Conservation (phyloP, 2,888 invertebrate species). For the Leptopterna dolabrata region DNA sequence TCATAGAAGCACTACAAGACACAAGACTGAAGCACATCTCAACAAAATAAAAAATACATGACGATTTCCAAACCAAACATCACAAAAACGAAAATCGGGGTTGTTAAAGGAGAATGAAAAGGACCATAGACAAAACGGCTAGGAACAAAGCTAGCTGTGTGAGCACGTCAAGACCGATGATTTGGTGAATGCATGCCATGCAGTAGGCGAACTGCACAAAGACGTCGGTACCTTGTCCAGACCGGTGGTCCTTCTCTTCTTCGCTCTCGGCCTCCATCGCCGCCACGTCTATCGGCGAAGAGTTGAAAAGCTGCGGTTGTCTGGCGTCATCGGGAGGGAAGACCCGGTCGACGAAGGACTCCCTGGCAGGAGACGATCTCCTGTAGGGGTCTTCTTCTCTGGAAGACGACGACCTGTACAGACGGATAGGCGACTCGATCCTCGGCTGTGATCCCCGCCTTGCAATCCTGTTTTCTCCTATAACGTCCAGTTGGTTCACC, state of each 20-base stretch:
- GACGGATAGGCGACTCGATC: conserved; percentile 1
- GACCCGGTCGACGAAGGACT: conserved; percentile 31
- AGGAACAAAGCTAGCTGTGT: conserved; percentile 80
- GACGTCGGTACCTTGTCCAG: conserved; percentile 53
- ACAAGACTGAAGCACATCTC: too few species aligned
- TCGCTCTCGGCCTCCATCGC: conserved; percentile 52
- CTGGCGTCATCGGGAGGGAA: not conserved
- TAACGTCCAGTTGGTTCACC: conserved; percentile 33
- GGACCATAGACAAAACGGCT: conserved; percentile 79
- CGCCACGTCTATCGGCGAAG: conserved; percentile 52
- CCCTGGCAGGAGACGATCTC: conserved; percentile 29
- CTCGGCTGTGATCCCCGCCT: conserved; percentile 12
- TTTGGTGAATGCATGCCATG: conserved; percentile 76
- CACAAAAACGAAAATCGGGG: not conserved
- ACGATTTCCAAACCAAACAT: not conserved
- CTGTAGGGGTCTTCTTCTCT: conserved; percentile 7
- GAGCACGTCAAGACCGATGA: conserved; percentile 80
- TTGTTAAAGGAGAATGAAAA: conserved; percentile 72
- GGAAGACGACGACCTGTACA: not conserved
- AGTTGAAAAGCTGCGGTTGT: not conserved
- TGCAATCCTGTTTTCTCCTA: conserved; percentile 34
- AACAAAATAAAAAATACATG: not conserved
- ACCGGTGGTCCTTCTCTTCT: conserved; percentile 40
- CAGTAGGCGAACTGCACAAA: conserved; percentile 82
- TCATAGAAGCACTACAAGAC: too few species aligned